A percentile compares a stretch with the other conserved stretches of the same genome.
Evolutionary conservation across 2,113 vertebrate species (phyloP).

Genomic region (Bufo bufo): DNA sequence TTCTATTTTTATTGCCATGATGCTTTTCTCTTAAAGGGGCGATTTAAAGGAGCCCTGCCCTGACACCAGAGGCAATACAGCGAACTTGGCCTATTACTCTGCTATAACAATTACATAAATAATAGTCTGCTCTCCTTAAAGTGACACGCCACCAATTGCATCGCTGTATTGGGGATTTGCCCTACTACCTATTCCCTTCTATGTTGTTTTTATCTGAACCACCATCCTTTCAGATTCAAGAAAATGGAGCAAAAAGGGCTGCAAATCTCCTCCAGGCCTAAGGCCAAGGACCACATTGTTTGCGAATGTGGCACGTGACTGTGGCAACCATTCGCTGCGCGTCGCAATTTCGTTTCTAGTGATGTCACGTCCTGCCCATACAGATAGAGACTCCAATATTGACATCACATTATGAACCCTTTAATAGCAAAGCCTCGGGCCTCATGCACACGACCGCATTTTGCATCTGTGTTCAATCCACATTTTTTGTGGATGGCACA

Average conservation of each 20-base stretch:
- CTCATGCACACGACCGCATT: too few species aligned
- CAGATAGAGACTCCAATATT: too few species aligned
- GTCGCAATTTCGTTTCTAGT: too few species aligned
- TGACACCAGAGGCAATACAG: background rate
- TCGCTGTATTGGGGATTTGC: background rate
- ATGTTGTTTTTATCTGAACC: background rate
- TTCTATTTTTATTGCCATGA: slow-evolving; percentile 15
- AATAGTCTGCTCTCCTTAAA: background rate
- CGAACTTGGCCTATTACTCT: background rate
- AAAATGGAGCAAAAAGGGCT: too few species aligned
- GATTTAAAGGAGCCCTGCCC: background rate
- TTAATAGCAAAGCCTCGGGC: background rate
- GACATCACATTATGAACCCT: too few species aligned
- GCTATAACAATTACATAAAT: background rate
- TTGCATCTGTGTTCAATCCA: too few species aligned
- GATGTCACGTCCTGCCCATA: too few species aligned
- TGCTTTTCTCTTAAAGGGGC: background rate
- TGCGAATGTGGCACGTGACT: background rate
- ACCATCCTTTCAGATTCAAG: too few species aligned
- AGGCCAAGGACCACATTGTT: background rate
- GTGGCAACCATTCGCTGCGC: background rate
- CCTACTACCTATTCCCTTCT: background rate
- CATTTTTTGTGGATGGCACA: too few species aligned
- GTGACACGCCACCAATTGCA: background rate
- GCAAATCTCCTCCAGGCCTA: too few species aligned